Evolutionary conservation across 2,888 invertebrate species (phyloP), one percentile per base, ranked within the genome.

Genomic region (Drepanosiphum platanoidis): DNA sequence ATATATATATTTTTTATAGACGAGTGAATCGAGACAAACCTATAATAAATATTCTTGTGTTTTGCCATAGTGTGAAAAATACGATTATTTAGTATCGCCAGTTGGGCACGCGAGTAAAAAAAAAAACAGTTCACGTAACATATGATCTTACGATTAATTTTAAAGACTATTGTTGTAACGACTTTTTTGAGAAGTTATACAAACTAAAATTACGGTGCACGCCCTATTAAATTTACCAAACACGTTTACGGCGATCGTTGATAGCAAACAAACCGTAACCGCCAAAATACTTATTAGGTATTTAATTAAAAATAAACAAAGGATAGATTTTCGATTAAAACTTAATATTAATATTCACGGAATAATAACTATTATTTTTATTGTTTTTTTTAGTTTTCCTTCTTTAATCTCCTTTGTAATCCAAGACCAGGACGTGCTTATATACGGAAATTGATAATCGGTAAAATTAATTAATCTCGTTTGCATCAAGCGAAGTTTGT

Each of bases 271-370:
- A 68, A 75, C 75, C 52, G 32, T 75, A 75, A 74, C 64, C 82
- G 22, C 74, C 32, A 15, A 84, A 75, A 75, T 68, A 84, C 68
- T 84, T 84, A 84, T 84, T 36, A 52, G 64, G 22, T 66, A 52
- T 84, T 84, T 75, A 84, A 84, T 84, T 84, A 75, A 84, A 84
- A 84, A 75, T 84, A 84, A 84, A 84, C 83, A 84, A 84, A 75
- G 52, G 83, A 75, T 30, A 46, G 34, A 68, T 84, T 84, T 84
- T 84, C 75, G 75, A 84, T 84, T 84, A 84, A 74, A 84, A 75
- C 66, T 75, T 84, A 52, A 68, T 75, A 84, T 75, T 52, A 66
- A 75, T 84, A 66, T 75, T 75, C 36, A 52, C 36, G 58, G 71
- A 71, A 71, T 71, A 58, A 81, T 81, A 36, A 71, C 30, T 71